Percentiles rank a stretch among this genome's conserved stretches.
phyloP scores from a whole-genome alignment of 2,797 vertebrate species.

The Acestrorhynchus altus region DNA sequence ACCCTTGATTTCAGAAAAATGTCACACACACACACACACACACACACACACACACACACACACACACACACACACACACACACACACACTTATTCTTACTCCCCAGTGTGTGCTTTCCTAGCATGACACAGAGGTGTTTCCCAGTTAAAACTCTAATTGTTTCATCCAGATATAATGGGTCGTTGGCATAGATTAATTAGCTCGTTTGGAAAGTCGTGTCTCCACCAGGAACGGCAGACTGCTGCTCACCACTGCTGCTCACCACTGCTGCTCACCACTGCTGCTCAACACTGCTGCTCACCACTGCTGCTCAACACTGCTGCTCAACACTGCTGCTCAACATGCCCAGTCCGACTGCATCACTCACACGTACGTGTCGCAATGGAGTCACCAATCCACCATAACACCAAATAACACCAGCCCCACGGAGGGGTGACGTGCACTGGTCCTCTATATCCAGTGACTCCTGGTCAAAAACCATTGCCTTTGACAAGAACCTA shows the following conservation, averaged over 20 bases:
- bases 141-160: slow-evolving; percentile 78
- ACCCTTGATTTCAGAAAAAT: too few relatives aligned
- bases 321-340: slow-evolving; percentile 69
- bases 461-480: too few relatives aligned
- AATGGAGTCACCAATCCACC: too few relatives aligned
- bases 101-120: slow-evolving; percentile 71
- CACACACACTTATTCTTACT: slow-evolving; percentile 65
- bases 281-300: too few relatives aligned
- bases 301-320: too few relatives aligned
- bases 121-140: slow-evolving; percentile 62
- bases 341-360: not conserved
- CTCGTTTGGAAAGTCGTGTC: slow-evolving; percentile 75
- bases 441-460: too few relatives aligned
- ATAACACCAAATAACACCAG: too few relatives aligned
- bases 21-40: too few relatives aligned
- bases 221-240: slow-evolving; percentile 66
- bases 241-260: slow-evolving; percentile 68
- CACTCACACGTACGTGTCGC: not conserved
- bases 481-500: too few relatives aligned
- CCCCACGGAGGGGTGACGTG: too few relatives aligned
- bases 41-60: too few relatives aligned
- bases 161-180: slow-evolving; percentile 78
- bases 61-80: slow-evolving; percentile 8
- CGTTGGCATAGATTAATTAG: slow-evolving; percentile 78
- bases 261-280: too few relatives aligned